Evolutionary conservation across 1,140 invertebrate species (phyloP).

Genomic region (Drosophila miranda): DNA sequence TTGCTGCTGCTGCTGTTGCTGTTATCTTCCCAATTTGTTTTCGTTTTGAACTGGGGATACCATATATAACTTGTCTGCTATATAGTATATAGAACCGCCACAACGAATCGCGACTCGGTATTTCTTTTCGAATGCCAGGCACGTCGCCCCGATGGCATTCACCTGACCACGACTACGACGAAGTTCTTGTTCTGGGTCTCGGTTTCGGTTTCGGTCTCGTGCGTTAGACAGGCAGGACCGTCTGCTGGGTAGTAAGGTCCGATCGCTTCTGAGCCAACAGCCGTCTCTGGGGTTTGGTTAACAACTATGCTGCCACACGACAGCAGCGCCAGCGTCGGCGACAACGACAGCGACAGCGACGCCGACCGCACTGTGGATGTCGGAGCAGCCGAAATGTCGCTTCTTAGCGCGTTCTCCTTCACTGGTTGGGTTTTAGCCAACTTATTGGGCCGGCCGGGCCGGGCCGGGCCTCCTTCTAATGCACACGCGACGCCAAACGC

Average conservation of each 20-base stretch:
- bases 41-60: conserved; percentile 59
- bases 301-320: conserved; percentile 56
- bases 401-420: conserved; percentile 58
- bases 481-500: conserved; percentile 26
- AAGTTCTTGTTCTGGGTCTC: conserved; percentile 11
- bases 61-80: conserved; percentile 65
- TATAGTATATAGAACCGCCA: conserved; percentile 47
- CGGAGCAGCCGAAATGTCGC: conserved; percentile 60
- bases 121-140: conserved; percentile 60
- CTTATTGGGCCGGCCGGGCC: conserved; percentile 39
- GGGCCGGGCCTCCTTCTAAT: conserved; percentile 42
- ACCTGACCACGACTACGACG: conserved; percentile 58
- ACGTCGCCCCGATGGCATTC: conserved; percentile 75
- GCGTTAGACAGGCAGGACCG: conserved; percentile 69
- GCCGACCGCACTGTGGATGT: conserved; percentile 27
- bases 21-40: conserved; percentile 66
- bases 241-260: conserved; percentile 65
- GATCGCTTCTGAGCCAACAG: conserved; percentile 72
- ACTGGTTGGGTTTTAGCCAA: conserved; percentile 49
- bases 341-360: conserved; percentile 22
- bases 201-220: conserved; percentile 24
- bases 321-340: conserved; percentile 10
- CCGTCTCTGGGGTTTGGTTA: conserved; percentile 64
- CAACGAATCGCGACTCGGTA: conserved; percentile 49
- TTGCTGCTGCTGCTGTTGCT: conserved; percentile 27